Evolutionary conservation across 1,140 invertebrate genomes (phyloP).

Genomic region (Planococcus citri): DNA sequence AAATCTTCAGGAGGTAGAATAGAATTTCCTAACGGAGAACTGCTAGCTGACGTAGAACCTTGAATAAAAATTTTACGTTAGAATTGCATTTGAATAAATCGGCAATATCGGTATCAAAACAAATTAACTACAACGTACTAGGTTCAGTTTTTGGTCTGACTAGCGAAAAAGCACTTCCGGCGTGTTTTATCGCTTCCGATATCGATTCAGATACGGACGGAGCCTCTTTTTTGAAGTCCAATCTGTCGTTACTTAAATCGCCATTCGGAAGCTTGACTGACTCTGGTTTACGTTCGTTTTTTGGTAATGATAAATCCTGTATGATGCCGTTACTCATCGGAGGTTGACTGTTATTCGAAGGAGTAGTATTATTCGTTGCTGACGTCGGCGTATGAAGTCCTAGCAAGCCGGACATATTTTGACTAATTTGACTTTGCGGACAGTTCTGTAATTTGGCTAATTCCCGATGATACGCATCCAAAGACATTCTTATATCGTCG

Average conservation of each 20-base stretch:
- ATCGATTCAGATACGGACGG: constrained; percentile 25
- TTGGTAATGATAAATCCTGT: constrained; percentile 74
- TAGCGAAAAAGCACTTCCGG: constrained; percentile 70
- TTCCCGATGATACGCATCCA: constrained; percentile 85
- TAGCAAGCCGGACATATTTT: constrained; percentile 22
- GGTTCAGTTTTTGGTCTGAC: constrained; percentile 67
- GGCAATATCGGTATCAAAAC: background rate
- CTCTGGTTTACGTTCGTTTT: constrained; percentile 34
- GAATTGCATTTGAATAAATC: background rate
- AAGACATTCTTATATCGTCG: constrained; percentile 74
- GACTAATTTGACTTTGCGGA: constrained; percentile 21
- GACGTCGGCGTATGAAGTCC: constrained; percentile 23
- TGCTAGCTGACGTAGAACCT: constrained; percentile 38
- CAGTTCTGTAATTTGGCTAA: constrained; percentile 54
- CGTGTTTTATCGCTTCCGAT: constrained; percentile 55
- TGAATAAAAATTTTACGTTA: background rate
- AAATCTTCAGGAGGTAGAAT: constrained; percentile 75
- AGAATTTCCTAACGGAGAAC: constrained; percentile 64
- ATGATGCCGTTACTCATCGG: constrained; percentile 46
- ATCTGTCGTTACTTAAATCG: constrained; percentile 21
- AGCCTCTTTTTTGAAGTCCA: constrained; percentile 26
- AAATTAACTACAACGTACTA: constrained; percentile 30
- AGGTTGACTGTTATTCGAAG: constrained; percentile 44
- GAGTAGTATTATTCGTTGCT: constrained; percentile 20
- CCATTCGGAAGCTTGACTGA: constrained; percentile 30